phyloP scores from a whole-genome alignment of 1,140 invertebrate species.

The Drosophila nigromelanica region DNA sequence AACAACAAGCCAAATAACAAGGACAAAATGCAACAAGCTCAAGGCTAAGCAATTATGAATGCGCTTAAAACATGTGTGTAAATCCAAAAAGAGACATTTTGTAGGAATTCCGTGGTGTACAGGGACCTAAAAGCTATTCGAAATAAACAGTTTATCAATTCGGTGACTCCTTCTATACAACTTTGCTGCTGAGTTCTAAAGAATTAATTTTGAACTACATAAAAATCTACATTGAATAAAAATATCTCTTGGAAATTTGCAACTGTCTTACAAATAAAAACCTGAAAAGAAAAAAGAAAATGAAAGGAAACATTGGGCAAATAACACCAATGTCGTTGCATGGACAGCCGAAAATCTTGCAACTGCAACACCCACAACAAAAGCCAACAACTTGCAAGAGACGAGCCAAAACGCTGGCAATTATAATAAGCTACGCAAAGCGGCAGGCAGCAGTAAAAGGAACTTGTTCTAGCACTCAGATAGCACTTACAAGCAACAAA shows the following conservation, averaged over 20 bases:
- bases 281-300: conserved; percentile 9
- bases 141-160: too few species aligned
- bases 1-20: conserved; percentile 29
- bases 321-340: conserved; percentile 66
- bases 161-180: too few species aligned
- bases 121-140: too few species aligned
- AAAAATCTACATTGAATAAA: conserved; percentile 10
- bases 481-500: conserved; percentile 37
- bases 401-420: conserved; percentile 66
- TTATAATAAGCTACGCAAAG: conserved; percentile 69
- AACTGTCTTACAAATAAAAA: conserved; percentile 25
- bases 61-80: conserved; percentile 33
- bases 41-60: conserved; percentile 29
- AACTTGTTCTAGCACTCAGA: conserved; percentile 61
- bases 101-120: too few species aligned
- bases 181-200: not conserved
- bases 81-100: not conserved
- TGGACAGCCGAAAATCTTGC: conserved; percentile 43
- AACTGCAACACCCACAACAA: conserved; percentile 42
- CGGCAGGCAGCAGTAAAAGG: conserved; percentile 50
- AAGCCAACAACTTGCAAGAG: conserved; percentile 37
- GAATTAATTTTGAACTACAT: conserved; percentile 5
- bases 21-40: conserved; percentile 38
- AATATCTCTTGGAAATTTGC: not conserved
- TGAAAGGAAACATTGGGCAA: conserved; percentile 18